These are phyloP conservation scores for Phoeniculus purpureus DNA, from an alignment of 2,797 vertebrate genomes.

Conservation along the genomic window DNA sequence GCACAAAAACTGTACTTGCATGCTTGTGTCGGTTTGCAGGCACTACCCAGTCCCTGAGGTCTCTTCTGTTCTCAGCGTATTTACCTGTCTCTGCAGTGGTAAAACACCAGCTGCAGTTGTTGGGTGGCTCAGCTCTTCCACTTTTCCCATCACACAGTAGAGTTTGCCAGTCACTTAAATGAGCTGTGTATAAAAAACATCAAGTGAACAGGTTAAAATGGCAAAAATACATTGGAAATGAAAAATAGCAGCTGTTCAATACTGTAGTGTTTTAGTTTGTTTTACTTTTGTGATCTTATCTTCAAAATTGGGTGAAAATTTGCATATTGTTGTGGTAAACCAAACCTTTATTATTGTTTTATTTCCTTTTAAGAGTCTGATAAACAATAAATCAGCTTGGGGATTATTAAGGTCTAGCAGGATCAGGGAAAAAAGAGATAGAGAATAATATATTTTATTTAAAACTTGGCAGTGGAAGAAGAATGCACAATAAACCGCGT, in stretches of 20 bases:
- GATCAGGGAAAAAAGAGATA: neutral
- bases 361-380: neutral
- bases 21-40: neutral
- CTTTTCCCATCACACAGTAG: neutral
- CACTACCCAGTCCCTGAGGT: neutral
- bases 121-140: neutral
- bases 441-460: neutral
- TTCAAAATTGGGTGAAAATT: neutral
- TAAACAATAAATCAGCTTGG: neutral
- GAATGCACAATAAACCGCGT: neutral
- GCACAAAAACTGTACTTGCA: neutral
- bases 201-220: rapidly evolving
- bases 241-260: neutral
- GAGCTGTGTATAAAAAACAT: too few species aligned
- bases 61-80: neutral
- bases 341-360: neutral
- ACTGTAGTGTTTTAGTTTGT: neutral
- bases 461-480: neutral
- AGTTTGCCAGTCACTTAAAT: neutral
- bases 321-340: neutral
- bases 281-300: neutral
- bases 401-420: neutral
- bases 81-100: neutral
- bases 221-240: neutral
- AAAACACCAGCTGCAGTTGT: neutral